Evolutionary conservation across 2,797 vertebrate genomes (phyloP), one percentile per base, ranked within the genome.

Genomic region (Geotrypetes seraphini): DNA sequence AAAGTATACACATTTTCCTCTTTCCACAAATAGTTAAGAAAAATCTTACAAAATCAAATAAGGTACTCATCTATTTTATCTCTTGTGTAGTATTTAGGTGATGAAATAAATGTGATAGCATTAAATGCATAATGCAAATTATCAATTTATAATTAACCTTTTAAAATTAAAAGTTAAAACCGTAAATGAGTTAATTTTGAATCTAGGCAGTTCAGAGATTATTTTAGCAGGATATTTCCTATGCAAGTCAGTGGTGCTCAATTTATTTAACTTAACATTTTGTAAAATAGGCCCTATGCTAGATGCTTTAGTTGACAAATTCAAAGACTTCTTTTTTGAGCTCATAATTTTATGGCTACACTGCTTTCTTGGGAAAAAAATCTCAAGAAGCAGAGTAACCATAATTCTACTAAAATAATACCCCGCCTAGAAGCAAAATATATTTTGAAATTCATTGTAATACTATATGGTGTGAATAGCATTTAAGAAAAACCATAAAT

Each of bases 221-320:
- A 52, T 73, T 74, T 69, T 66, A 73, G 72, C 65, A 69, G 79
- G 69, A 71, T 63, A 71, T 71, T 81, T 77, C 64, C 56, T 60
- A 71, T 69, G 63, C 62, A 12, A 64, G 76, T 72, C 69, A 64
- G 51, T 57, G 50, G 57, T 68, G 64, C 69, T 75, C 82, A 71
- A 78, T 77, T 81, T 80, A 78, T 73, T 80, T 76, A 78, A 66
- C 76, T 74, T 67, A 78, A 57, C 57, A 65, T 60, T 69, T 66
- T 25, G n/a, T n/a, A n/a, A n/a, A n/a, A n/a, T n/a, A n/a, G n/a
- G n/a, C n/a, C n/a, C n/a, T n/a, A n/a, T n/a, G n/a, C 25, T 25
- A 27, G 16, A 28, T 16, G 28, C 11, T 28, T 26, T 7, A 17
- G 18, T 18, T 73, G 75, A 79, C 69, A 79, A 73, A 72, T 78